Base-by-base conservation (phyloP, 2,113 vertebrate species). In the Phaetusa simplex region DNA sequence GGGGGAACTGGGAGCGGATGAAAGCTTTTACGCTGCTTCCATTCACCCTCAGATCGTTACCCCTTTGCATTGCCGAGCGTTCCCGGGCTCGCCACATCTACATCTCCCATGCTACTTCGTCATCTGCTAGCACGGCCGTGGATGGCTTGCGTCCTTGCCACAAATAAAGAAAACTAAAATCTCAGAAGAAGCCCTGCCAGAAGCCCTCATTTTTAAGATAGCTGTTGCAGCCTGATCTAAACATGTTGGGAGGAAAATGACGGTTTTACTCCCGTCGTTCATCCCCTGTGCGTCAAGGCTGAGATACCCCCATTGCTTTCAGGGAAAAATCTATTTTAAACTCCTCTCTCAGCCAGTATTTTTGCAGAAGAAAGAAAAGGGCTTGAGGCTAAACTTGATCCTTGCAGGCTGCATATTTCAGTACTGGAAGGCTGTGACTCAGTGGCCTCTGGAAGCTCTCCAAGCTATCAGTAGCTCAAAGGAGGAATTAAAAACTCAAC, bases 371-470 rank as follows among this genome's bases (percentile, higher is more conserved):
- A 83, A 92, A 65, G 43, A 53, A 85, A 92, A 94, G 20, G 30
- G 24, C 87, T 88, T 40, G 59, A 95, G 93, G 76, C 74, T 93
- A 65, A 93, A 95, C 80, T 93, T 70, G 71, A 82, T 95, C 90
- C 88, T 85, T 5, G 1, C 56, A 86, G 84, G 64, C 85, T 79
- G 66, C 80, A 66, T 88, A 66, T 93, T 96, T 91, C 71, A 82
- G 38, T 66, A 82, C 91, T 93, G 84, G 91, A 82, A 91, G 88
- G 32, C 87, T 91, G 66, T 94, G 86, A 95, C 83, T 93, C 84
- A 82, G 82, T 93, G 70, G 90, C 85, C 81, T 94, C 89, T 95
- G 95, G 83, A 95, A 80, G 32, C 56, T 83, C 77, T 94, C 93
- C 87, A 94, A 88, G 77, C 67, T 80, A 56, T 95, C 83, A 91